A percentile compares a stretch with the other conserved stretches of the same genome.
Evolutionary conservation across 2,113 vertebrate species (phyloP).

Genomic region (Notiomystis cincta): DNA sequence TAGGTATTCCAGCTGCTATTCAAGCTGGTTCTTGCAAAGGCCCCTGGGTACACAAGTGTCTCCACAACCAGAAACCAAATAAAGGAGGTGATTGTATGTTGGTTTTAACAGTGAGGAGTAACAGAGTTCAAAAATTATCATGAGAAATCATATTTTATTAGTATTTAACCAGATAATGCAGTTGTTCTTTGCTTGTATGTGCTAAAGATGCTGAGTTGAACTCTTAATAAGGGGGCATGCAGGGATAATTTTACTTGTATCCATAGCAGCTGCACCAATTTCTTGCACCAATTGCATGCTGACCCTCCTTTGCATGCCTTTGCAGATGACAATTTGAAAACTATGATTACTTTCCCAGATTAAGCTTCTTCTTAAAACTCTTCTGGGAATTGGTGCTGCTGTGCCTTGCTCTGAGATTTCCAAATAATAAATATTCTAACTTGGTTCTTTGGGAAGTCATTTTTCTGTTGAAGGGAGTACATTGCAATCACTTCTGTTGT

Average conservation of each 20-base stretch:
- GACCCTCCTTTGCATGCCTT: not conserved
- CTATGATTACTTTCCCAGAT: not conserved
- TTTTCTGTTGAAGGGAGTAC: not conserved
- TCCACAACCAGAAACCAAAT: not conserved
- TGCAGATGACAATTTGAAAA: not conserved
- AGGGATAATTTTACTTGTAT: not conserved
- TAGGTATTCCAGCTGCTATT: not conserved
- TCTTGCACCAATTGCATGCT: accelerated
- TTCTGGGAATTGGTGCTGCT: not conserved
- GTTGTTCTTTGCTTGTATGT: not conserved
- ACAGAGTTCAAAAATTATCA: not conserved
- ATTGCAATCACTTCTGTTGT: not conserved
- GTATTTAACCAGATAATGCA: not conserved
- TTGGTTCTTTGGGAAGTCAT: not conserved
- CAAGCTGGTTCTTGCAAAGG: not conserved
- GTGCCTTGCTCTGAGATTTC: not conserved
- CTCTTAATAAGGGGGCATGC: too few relatives aligned
- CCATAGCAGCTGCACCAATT: not conserved
- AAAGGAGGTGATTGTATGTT: not conserved
- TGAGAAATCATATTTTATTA: not conserved
- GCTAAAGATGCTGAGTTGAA: not conserved
- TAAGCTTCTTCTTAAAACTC: not conserved
- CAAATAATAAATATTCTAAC: not conserved
- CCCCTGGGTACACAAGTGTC: not conserved
- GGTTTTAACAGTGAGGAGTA: not conserved